A percentile compares a stretch with the other conserved stretches of the same genome.
phyloP scores from a whole-genome alignment of 2,888 invertebrate genomes.

The Eretmocerus hayati region DNA sequence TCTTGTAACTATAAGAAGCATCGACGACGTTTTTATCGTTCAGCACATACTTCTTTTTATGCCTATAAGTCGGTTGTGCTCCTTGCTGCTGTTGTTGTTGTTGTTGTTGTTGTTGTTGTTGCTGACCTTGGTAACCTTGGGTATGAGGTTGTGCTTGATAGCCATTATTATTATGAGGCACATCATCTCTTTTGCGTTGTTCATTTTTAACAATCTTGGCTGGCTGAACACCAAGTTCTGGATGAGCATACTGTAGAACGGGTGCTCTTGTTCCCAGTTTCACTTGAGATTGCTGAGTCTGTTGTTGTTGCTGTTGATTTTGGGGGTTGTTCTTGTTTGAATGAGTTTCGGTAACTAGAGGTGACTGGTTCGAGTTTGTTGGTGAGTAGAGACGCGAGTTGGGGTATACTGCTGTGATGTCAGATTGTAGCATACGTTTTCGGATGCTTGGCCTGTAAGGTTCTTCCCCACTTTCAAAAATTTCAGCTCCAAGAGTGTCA shows the following conservation, averaged over 20 bases:
- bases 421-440: conserved; percentile 65
- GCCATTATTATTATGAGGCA: not conserved
- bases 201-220: conserved; percentile 46
- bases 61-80: too few species aligned
- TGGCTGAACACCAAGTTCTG: conserved; percentile 70
- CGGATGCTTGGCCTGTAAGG: conserved; percentile 55
- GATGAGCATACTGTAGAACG: conserved; percentile 72
- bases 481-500: conserved; percentile 36
- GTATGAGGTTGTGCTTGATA: not conserved
- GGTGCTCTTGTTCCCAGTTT: conserved; percentile 68
- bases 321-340: conserved; percentile 52
- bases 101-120: conserved; percentile 16
- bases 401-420: conserved; percentile 52
- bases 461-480: conserved; percentile 37
- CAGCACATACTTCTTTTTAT: conserved; percentile 42
- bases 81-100: conserved; percentile 25
- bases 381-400: conserved; percentile 58
- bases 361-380: too few species aligned
- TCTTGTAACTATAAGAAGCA: conserved; percentile 35
- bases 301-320: too few species aligned
- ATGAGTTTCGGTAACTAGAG: too few species aligned
- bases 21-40: conserved; percentile 40
- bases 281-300: conserved; percentile 54
- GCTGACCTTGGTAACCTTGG: conserved; percentile 1
- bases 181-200: conserved; percentile 24